Evolutionary conservation across 2,888 invertebrate species (phyloP).

Genomic region (Idaea biselata): DNA sequence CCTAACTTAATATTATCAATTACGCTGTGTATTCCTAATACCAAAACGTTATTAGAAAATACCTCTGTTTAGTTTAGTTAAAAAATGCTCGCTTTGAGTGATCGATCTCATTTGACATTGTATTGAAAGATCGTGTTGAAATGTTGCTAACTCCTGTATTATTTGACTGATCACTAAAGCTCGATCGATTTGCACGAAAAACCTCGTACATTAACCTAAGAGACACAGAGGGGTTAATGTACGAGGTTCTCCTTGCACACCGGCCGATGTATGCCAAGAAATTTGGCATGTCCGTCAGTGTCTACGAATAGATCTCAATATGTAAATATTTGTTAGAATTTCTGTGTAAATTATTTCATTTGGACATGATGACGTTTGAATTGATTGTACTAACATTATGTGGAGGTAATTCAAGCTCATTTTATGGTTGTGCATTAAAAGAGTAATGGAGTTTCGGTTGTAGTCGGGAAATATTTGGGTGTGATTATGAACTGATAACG

Average conservation of each 20-base stretch:
- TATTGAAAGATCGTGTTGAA: slow-evolving; percentile 45
- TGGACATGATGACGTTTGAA: slow-evolving; percentile 29
- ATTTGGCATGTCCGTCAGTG: slow-evolving; percentile 15
- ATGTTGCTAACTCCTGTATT: slow-evolving; percentile 66
- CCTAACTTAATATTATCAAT: too few species aligned
- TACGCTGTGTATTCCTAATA: not conserved
- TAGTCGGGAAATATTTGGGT: slow-evolving; percentile 37
- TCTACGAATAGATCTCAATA: slow-evolving; percentile 41
- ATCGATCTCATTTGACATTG: slow-evolving; percentile 63
- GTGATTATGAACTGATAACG: slow-evolving; percentile 23
- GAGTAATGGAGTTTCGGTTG: slow-evolving; percentile 57
- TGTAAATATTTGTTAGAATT: slow-evolving; percentile 41
- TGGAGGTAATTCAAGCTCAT: slow-evolving; percentile 55
- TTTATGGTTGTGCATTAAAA: slow-evolving; percentile 63
- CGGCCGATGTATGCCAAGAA: not conserved
- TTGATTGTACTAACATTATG: slow-evolving; percentile 34
- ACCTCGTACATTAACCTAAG: too few species aligned
- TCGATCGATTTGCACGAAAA: not conserved
- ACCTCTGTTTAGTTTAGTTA: slow-evolving; percentile 52
- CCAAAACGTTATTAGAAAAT: slow-evolving; percentile 25
- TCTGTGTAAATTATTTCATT: slow-evolving; percentile 27
- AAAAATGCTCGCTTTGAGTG: slow-evolving; percentile 50
- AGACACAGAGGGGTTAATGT: too few species aligned
- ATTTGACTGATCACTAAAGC: slow-evolving; percentile 11
- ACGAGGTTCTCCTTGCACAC: too few species aligned